Evolutionary conservation across 2,113 vertebrate genomes (phyloP), one percentile per base, ranked within the genome.

Genomic region (Eulemur macaco): DNA sequence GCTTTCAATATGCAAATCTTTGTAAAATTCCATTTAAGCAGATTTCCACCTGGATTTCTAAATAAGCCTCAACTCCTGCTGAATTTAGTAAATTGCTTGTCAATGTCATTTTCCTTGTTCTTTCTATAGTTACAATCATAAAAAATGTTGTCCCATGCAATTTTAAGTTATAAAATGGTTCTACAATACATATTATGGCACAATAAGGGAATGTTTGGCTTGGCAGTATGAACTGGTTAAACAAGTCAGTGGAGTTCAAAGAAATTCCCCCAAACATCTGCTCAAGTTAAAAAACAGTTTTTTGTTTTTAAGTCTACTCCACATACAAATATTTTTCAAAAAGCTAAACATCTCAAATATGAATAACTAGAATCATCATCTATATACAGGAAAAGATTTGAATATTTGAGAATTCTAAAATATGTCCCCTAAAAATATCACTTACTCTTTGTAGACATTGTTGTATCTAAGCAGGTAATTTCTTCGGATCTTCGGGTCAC

Each of bases 171-270:
- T 84, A 92, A 95, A 95, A 86, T n/a, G 34, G 45, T 97, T 92
- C 92, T 84, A 86, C 25, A 9, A 89, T 64, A 92, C 68, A 94
- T 60, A 77, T 77, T 80, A 96, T 54, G 83, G 91, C 74, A 96
- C 82, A 86, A 74, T 27, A 94, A 96, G 83, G 73, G 60, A 96
- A 96, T 81, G 92, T 97, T 96, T 95, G 88, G 89, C 39, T 97
- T 97, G 97, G 93, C 85, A 97, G 54, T 69, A 84, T 71, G 89
- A 97, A 97, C 96, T 97, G 81, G 97, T 96, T 94, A 86, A 97
- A 96, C 97, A 91, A 91, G 97, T 97, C 95, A 93, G 86, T 31
- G 96, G 56, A 89, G 50, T 93, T 96, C 47, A 95, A 97, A 95
- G 97, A 89, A 95, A 92, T 84, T 91, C 74, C 78, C 96, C 86